Evolutionary conservation across 2,113 vertebrate genomes (phyloP).

Genomic region (Cheirogaleus medius): DNA sequence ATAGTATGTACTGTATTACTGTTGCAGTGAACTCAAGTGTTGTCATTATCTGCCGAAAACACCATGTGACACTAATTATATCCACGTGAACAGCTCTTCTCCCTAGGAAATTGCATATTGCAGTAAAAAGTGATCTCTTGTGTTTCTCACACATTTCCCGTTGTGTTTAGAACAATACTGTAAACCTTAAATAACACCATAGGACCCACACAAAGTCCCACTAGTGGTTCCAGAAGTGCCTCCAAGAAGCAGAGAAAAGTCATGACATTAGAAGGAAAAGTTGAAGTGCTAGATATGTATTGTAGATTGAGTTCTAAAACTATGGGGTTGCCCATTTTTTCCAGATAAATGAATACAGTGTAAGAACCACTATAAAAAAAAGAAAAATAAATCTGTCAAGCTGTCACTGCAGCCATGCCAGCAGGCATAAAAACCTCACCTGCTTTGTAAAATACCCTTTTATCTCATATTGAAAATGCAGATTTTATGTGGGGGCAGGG

Average conservation of each 20-base stretch:
- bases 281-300: neutral
- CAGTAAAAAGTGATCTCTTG: neutral
- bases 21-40: neutral
- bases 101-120: neutral
- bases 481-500: neutral
- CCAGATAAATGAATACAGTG: neutral
- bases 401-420: neutral
- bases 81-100: neutral
- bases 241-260: neutral
- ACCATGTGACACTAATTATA: neutral
- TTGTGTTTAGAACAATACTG: neutral
- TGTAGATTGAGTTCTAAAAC: neutral
- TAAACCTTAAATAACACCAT: neutral
- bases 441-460: neutral
- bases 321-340: neutral
- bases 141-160: neutral
- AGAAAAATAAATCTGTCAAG: neutral
- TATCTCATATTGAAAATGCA: neutral
- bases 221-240: neutral
- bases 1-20: neutral
- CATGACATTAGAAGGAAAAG: neutral
- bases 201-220: neutral
- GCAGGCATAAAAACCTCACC: neutral
- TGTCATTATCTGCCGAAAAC: neutral
- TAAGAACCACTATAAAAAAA: neutral